Evolutionary conservation across 2,888 invertebrate species (phyloP), one percentile per base, ranked within the genome.

Genomic region (Hanleya hanleyi): DNA sequence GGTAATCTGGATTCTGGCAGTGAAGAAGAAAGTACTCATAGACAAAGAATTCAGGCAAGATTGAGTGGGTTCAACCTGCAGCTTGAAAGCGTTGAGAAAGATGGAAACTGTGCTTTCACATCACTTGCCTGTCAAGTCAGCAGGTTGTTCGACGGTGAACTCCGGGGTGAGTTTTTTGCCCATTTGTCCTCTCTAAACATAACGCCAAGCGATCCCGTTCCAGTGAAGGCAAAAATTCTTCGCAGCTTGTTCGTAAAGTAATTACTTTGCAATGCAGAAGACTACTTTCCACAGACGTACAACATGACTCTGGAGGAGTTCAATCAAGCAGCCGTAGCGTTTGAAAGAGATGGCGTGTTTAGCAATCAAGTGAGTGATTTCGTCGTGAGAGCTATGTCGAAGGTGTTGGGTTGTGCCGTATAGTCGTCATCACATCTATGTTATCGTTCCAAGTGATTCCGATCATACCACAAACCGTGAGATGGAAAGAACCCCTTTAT

Each of bases 51-150:
- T 22, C 22, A 3, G 15, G 26, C 15, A 22, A 1, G 57, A 4
- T 9, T 57, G 22, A 15, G 29, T 29, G 12, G 29, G 26, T 57
- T 57, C 29, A 57, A 26, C 57, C 32, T 57, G 4, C 15, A 29
- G 29, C 32, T 57, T 29, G 57, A 29, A 4, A 32, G 22, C 15
- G 57, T 57, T 15, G 57, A 57, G 4, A 57, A 57, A 9, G 57
- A 57, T 57, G 57, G 57, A 26, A 57, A 57, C 9, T 57, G 57
- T 57, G 57, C 57, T 12, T 57, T 57, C 32, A 57, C 57, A 29
- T 18, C 57, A 22, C 4, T 57, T 26, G 57, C 57, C 18, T 57
- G 12, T 15, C 57, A 57, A 9, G 15, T 57, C 22, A 57, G 29
- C 22, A 12, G 29, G 4, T 4, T 57, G 15, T 29, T 57, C 12